Evolutionary conservation across 2,113 vertebrate genomes (phyloP), one percentile per base, ranked within the genome.

Genomic region (Colaptes auratus): DNA sequence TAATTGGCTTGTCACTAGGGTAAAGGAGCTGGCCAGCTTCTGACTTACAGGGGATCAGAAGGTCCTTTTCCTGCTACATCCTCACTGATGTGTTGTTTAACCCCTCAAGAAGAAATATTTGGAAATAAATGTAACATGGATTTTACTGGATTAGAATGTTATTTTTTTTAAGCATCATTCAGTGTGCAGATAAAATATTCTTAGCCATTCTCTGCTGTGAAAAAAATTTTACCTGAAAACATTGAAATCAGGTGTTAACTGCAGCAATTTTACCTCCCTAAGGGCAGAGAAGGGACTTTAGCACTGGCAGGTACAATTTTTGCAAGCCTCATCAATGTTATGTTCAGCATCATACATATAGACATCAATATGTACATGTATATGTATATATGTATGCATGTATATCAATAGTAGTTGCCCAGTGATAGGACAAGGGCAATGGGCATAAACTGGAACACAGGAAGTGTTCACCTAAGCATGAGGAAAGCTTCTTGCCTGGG

Each of bases 1-100:
- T 96, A 97, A 96, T 95, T 95, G 90, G 88, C 91, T 97, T 97
- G 96, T 97, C 94, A 92, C 93, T 86, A 66, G 77, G 77, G 93
- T 92, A 91, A 96, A 96, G 81, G 85, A 96, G 84, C 44, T 60
- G 71, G 70, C 70, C 65, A 83, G 82, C 48, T 66, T 71, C 94
- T 92, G 92, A 66, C 83, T 89, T 50, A 44, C 33, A n/a, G 7
- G 36, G 89, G 46, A 95, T 79, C 70, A 80, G 59, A 78, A 75
- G 50, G 20, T 76, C 33, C 64, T 80, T 77, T 75, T 89, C 46
- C 53, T 92, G 64, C 79, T 86, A 20, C 10, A 67, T 59, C 36
- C 90, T 81, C 75, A 58, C 17, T 80, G 67, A 7, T 79, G 16
- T 67, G 36, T 48, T 92, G 53, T 55, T 89, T 82, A 55, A 30